Conservation (phyloP, 2,113 vertebrate genomes). For the Piliocolobus tephrosceles region DNA sequence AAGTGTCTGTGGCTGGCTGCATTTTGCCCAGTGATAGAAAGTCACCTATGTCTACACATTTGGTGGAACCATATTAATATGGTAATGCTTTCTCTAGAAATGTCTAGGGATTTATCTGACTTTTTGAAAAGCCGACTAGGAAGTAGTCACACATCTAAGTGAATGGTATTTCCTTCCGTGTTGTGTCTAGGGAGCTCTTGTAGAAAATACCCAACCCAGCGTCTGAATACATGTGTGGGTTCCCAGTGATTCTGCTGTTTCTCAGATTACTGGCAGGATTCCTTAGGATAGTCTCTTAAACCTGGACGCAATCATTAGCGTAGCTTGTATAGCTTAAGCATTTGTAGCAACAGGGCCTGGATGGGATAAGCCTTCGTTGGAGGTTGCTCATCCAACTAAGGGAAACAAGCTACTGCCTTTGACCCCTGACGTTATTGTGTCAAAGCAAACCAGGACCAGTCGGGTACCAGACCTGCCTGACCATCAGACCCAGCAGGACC, state of each 20-base stretch:
- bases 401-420: accelerated
- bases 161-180: background rate
- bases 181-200: background rate
- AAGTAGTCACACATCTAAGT: accelerated
- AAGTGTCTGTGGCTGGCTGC: background rate
- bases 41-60: accelerated
- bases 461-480: accelerated
- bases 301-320: accelerated
- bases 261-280: background rate
- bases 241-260: background rate
- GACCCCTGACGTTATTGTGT: background rate
- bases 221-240: background rate
- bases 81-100: accelerated
- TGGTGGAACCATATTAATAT: background rate
- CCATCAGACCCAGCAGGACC: no score
- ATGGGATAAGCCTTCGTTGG: background rate
- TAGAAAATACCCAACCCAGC: accelerated
- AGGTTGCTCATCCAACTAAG: background rate
- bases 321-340: accelerated
- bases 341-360: accelerated
- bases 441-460: background rate
- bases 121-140: no score
- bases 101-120: accelerated
- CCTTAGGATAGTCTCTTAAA: background rate
- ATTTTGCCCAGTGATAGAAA: accelerated